Percentiles rank a stretch among this genome's conserved stretches.
Evolutionary conservation across 2,797 vertebrate genomes (phyloP).

Genomic region (Arnoldichthys spilopterus): DNA sequence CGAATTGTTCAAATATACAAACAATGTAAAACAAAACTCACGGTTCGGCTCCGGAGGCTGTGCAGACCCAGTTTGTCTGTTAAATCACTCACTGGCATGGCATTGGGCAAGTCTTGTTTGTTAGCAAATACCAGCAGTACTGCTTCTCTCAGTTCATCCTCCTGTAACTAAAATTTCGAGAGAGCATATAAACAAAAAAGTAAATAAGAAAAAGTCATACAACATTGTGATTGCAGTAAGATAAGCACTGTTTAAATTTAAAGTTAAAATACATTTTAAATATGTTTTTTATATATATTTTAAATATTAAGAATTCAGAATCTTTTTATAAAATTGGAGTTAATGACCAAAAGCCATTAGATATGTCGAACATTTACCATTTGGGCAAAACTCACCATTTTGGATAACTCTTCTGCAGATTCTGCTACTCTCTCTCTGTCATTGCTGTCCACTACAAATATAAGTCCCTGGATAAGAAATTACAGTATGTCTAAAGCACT

Average conservation of each 20-base stretch:
- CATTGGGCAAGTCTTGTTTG: conserved; percentile 91
- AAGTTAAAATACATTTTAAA: no score
- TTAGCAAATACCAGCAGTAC: conserved; percentile 88
- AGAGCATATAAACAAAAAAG: neutral
- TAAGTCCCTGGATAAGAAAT: conserved; percentile 79
- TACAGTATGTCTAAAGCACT: neutral
- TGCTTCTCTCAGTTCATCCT: conserved; percentile 85
- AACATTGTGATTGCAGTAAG: no score
- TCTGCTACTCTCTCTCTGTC: conserved; percentile 85
- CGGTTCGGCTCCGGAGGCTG: conserved; percentile 79
- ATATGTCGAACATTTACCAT: neutral
- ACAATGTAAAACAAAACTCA: conserved; percentile 47
- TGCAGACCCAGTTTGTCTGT: conserved; percentile 86
- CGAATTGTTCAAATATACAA: neutral
- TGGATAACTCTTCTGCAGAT: conserved; percentile 83
- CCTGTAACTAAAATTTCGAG: conserved; percentile 76
- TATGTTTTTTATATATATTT: neutral
- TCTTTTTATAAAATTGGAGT: neutral
- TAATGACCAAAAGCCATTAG: no score
- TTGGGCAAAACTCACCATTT: conserved; percentile 78
- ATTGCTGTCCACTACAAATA: conserved; percentile 91
- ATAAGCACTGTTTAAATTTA: no score
- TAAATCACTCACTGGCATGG: conserved; percentile 84
- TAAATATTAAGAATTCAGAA: neutral
- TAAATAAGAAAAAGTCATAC: neutral